Conservation (phyloP, 2,797 vertebrate genomes). For the Sebastes diploproa region DNA sequence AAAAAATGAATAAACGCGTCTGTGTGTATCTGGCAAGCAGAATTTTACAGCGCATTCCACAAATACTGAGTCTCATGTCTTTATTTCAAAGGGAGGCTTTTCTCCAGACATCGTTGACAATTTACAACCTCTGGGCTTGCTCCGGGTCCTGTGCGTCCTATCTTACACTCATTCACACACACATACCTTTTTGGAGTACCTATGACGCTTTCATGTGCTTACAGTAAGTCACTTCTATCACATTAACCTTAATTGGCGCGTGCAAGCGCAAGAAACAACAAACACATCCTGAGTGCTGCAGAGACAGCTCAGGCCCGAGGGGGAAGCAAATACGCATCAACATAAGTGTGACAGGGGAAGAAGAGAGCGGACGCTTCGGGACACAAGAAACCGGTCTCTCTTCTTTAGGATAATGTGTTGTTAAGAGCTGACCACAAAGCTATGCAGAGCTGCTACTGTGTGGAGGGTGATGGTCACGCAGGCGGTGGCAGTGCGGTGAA, state of each 20-base stretch:
- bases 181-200: slow-evolving; percentile 6
- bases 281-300: slow-evolving; percentile 45
- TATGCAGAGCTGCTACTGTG: slow-evolving; percentile 23
- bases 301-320: slow-evolving; percentile 45
- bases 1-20: slow-evolving; percentile 5
- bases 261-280: slow-evolving; percentile 52
- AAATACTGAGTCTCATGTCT: slow-evolving; percentile 26
- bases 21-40: background rate
- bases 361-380: background rate
- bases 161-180: background rate
- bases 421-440: slow-evolving; percentile 9
- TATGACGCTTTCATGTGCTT: slow-evolving; percentile 60
- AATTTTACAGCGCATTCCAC: slow-evolving; percentile 20
- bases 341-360: slow-evolving; percentile 20
- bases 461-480: background rate
- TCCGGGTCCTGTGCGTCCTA: slow-evolving; percentile 17
- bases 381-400: slow-evolving; percentile 9
- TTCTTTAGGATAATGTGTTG: slow-evolving; percentile 17
- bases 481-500: background rate
- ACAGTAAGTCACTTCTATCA: slow-evolving; percentile 57
- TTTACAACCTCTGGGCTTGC: slow-evolving; percentile 28
- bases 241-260: slow-evolving; percentile 62
- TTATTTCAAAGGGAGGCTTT: slow-evolving; percentile 39
- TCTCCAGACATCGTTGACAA: slow-evolving; percentile 37
- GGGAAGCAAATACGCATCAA: slow-evolving; percentile 7